Conservation (phyloP, 1,140 invertebrate genomes). For the Orius insidiosus region DNA sequence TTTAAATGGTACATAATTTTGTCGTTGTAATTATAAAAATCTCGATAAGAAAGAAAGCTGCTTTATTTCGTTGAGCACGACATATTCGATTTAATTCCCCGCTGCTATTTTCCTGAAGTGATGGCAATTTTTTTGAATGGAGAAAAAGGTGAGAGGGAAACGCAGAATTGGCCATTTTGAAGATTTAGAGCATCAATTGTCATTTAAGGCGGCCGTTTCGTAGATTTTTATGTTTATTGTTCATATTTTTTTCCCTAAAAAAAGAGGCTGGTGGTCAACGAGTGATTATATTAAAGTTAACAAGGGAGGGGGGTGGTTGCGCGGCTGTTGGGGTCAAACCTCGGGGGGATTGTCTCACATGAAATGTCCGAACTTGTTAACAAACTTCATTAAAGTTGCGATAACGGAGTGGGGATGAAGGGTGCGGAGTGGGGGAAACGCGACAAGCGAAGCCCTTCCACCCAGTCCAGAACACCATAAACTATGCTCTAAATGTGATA, state of each 20-base stretch:
- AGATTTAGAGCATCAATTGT: no score
- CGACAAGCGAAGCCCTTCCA: neutral
- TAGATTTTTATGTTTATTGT: no score
- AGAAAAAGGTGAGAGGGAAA: no score
- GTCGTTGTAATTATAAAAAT: no score
- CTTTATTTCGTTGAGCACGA: no score
- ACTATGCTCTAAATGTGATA: conserved; percentile 6
- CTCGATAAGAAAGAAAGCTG: no score
- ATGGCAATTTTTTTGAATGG: no score
- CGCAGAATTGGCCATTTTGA: no score
- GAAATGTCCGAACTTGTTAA: conserved; percentile 8
- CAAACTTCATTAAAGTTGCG: conserved; percentile 9
- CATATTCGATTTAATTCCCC: no score
- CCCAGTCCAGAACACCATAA: neutral
- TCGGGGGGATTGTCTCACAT: conserved; percentile 4
- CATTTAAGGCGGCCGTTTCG: no score
- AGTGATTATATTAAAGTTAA: conserved; percentile 9
- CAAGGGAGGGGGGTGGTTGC: neutral
- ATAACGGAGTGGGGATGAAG: neutral
- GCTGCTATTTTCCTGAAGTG: no score
- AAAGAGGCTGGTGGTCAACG: neutral
- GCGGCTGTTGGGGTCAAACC: neutral
- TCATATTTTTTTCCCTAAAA: neutral
- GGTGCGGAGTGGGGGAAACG: neutral
- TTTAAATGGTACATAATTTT: no score